phyloP scores from a whole-genome alignment of 2,797 vertebrate species.

The Moxostoma hubbsi region DNA sequence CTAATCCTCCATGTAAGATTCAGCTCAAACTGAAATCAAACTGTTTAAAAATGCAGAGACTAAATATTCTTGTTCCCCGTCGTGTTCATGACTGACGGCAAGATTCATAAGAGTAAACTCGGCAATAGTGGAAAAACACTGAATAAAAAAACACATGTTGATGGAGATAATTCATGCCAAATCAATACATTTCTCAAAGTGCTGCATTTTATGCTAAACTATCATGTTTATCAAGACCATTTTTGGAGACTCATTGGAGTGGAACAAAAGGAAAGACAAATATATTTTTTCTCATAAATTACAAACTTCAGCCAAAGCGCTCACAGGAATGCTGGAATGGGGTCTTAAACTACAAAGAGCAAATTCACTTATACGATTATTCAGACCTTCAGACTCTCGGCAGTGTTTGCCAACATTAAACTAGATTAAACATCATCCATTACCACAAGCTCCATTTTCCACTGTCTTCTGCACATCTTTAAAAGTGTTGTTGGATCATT shows the following conservation, averaged over 20 bases:
- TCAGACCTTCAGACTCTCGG: constrained; percentile 75
- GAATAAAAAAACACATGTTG: constrained; percentile 64
- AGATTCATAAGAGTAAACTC: constrained; percentile 60
- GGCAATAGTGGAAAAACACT: constrained; percentile 54
- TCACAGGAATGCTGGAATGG: constrained; percentile 80
- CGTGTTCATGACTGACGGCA: constrained; percentile 29
- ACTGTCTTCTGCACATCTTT: constrained; percentile 65
- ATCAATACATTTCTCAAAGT: constrained; percentile 61
- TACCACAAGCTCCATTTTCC: constrained; percentile 69
- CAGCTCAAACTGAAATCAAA: too few species aligned
- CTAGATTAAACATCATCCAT: constrained; percentile 76
- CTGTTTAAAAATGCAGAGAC: too few species aligned
- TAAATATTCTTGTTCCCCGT: constrained; percentile 57
- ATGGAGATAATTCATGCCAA: constrained; percentile 55
- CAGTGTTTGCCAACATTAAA: constrained; percentile 73
- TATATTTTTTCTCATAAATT: constrained; percentile 47
- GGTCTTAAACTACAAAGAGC: constrained; percentile 79
- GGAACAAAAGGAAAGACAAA: constrained; percentile 50
- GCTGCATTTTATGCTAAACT: constrained; percentile 59
- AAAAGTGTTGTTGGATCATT: constrained; percentile 59
- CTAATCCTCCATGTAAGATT: background rate
- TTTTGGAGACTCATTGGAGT: constrained; percentile 9
- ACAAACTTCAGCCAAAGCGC: constrained; percentile 54
- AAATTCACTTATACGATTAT: constrained; percentile 77
- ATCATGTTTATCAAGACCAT: constrained; percentile 45